phyloP scores from a whole-genome alignment of 2,113 vertebrate genomes.

The Silurus glanis region DNA sequence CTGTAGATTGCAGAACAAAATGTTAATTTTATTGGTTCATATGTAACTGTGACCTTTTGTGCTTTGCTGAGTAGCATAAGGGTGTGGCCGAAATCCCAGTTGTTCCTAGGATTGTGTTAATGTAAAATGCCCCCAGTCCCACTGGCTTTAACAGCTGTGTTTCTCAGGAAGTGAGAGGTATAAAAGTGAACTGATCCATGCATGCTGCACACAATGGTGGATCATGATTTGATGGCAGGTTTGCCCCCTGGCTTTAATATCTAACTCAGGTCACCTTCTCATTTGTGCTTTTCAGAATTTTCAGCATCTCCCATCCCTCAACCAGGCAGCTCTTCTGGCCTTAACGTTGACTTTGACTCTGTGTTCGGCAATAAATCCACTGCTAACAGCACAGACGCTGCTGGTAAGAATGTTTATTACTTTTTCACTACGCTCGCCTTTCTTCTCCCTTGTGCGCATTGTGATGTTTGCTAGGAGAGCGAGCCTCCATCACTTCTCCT shows the following conservation, averaged over 20 bases:
- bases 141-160: conserved; percentile 8
- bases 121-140: background rate
- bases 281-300: conserved; percentile 74
- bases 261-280: conserved; percentile 30
- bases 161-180: conserved; percentile 28
- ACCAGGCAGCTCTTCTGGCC: conserved; percentile 80
- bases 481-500: background rate
- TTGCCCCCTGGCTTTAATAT: conserved; percentile 5
- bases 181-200: conserved; percentile 27
- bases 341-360: conserved; percentile 94
- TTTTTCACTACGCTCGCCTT: conserved; percentile 16
- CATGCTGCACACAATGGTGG: conserved; percentile 11
- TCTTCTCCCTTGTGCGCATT: background rate
- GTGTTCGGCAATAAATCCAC: conserved; percentile 91
- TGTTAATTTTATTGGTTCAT: background rate
- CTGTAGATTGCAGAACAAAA: background rate
- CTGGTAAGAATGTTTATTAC: conserved; percentile 73
- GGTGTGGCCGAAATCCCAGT: background rate
- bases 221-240: background rate
- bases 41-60: background rate
- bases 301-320: conserved; percentile 81
- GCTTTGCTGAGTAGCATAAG: background rate
- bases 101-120: conserved; percentile 15
- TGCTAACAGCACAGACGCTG: conserved; percentile 79
- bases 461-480: conserved; percentile 17